Conservation (phyloP, 2,888 invertebrate genomes). For the Lissonota sp. region DNA sequence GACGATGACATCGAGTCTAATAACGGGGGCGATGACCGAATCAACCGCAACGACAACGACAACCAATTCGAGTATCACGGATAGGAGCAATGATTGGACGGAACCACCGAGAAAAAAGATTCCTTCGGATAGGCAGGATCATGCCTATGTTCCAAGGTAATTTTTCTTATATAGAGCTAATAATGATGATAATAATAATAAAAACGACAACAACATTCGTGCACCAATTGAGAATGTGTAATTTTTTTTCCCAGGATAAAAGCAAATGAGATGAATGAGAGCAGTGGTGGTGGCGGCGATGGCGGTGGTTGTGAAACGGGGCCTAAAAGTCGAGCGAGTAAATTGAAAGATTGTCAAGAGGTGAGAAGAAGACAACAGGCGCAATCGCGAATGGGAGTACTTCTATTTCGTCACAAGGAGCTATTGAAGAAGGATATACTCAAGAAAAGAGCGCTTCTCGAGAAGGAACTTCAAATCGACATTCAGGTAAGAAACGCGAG, state of each 20-base stretch:
- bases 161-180: too few species aligned
- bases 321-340: conserved; percentile 80
- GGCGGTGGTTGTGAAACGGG: conserved; percentile 69
- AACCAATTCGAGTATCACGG: conserved; percentile 49
- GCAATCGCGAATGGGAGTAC: conserved; percentile 88
- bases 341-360: conserved; percentile 84
- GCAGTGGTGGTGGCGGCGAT: neutral
- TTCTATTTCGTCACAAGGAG: conserved; percentile 95
- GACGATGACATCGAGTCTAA: neutral
- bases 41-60: conserved; percentile 51
- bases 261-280: conserved; percentile 74
- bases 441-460: conserved; percentile 94
- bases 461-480: conserved; percentile 94
- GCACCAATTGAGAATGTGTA: neutral
- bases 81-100: conserved; percentile 74
- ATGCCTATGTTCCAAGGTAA: conserved; percentile 76
- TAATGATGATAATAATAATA: too few species aligned
- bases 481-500: conserved; percentile 88
- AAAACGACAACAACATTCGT: neutral
- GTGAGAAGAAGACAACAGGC: conserved; percentile 85
- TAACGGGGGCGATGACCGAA: conserved; percentile 46
- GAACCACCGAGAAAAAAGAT: conserved; percentile 79
- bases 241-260: conserved; percentile 70
- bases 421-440: conserved; percentile 96
- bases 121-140: conserved; percentile 75